Percentiles rank a stretch among this genome's conserved stretches.
phyloP scores from a whole-genome alignment of 2,888 invertebrate genomes.

The Geotrupes spiniger region DNA sequence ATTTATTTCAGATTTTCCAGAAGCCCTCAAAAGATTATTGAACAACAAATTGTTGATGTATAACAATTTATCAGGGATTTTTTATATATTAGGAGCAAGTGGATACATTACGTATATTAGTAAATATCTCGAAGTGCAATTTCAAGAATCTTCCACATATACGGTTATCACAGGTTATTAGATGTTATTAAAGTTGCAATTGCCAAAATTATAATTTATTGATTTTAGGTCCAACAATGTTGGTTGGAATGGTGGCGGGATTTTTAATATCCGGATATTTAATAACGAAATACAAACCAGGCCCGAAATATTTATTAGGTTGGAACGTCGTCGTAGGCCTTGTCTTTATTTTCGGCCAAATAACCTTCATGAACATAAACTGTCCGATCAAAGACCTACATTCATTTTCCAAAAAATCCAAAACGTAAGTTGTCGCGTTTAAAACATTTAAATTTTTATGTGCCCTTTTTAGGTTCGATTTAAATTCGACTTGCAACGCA shows the following conservation, averaged over 20 bases:
- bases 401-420: conserved; percentile 21
- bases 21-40: conserved; percentile 58
- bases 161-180: conserved; percentile 63
- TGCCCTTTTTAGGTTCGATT: conserved; percentile 49
- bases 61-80: conserved; percentile 64
- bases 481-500: conserved; percentile 56
- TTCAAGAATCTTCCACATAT: conserved; percentile 61
- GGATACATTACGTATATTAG: conserved; percentile 70
- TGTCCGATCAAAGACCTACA: conserved; percentile 49
- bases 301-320: conserved; percentile 56
- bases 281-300: conserved; percentile 61
- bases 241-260: conserved; percentile 60
- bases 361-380: conserved; percentile 56
- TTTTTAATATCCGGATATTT: conserved; percentile 59
- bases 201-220: too few species aligned
- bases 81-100: conserved; percentile 61
- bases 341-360: conserved; percentile 54
- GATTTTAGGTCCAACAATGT: conserved; percentile 54
- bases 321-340: conserved; percentile 63
- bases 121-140: conserved; percentile 75
- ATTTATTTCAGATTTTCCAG: conserved; percentile 53
- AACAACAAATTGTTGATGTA: conserved; percentile 64
- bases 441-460: neutral
- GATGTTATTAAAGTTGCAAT: too few species aligned
- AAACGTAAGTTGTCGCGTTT: conserved; percentile 19